phyloP scores from a whole-genome alignment of 2,797 vertebrate genomes.

The Sebastes variabilis region DNA sequence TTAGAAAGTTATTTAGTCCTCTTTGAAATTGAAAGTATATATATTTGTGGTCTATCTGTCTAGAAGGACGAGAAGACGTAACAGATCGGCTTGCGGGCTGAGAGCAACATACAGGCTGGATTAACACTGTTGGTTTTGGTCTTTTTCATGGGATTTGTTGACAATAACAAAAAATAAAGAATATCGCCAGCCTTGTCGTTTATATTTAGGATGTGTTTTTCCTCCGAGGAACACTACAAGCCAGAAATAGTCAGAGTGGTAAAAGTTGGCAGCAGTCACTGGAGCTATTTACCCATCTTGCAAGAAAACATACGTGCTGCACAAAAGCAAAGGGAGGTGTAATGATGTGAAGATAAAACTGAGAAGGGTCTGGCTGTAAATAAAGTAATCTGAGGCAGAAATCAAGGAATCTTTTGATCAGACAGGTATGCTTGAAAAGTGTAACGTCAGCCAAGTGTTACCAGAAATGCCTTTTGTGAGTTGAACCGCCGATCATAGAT shows the following conservation, averaged over 20 bases:
- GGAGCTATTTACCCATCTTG: not conserved
- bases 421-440: not conserved
- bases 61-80: not conserved
- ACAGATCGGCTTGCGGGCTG: not conserved
- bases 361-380: not conserved
- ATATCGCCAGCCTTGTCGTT: not conserved
- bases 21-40: too few species aligned
- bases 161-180: not conserved
- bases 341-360: not conserved
- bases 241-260: not conserved
- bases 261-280: not conserved
- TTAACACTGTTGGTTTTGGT: not conserved
- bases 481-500: conserved; percentile 19
- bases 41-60: not conserved
- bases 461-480: not conserved
- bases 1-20: too few species aligned
- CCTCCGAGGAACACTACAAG: not conserved
- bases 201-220: not conserved
- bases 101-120: not conserved
- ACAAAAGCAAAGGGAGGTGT: not conserved
- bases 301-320: not conserved
- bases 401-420: not conserved
- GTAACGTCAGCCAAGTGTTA: not conserved
- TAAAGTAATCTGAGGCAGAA: not conserved
- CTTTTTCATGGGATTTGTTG: not conserved